Evolutionary conservation across 2,797 vertebrate species (phyloP), one percentile per base, ranked within the genome.

Genomic region (Poeciliopsis infans): DNA sequence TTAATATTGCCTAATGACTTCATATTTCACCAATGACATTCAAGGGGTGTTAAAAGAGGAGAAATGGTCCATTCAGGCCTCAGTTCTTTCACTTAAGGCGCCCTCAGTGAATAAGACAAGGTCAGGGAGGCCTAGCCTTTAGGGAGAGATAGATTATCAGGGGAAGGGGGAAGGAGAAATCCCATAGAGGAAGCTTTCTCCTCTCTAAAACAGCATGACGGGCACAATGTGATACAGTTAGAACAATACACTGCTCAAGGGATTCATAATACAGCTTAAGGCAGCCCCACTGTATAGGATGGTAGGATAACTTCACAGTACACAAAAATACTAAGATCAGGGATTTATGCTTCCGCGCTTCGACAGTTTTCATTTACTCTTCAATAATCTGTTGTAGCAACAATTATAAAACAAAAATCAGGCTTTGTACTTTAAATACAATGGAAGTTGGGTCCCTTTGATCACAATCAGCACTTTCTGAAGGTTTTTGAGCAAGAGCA

Each of bases 1-100:
- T 98, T 98, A 98, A 98, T 98, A 98, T 98, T 96, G 97, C 95
- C 97, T 98, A 98, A 99, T 98, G 97, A 99, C 97, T 98, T 98
- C 97, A 98, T 99, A 98, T 98, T 98, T 99, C 98, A 99, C 97
- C 95, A 95, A 96, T 98, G 98, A 98, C 97, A 98, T 98, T 97
- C 97, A 97, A 98, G 97, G 97, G 97, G 97, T 97, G 96, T 97
- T 97, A 95, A 94, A 97, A 97, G 97, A 97, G 97, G 97, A 96
- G 97, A 96, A 98, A 97, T 97, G 96, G 97, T 96, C 97, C 97
- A 98, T 97, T 98, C 98, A 97, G 94, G 95, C 80, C 97, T 90
- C 90, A 88, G 90, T 91, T 93, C 89, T 92, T 92, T 93, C 86
- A 76, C 90, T 92, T 91, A 92, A 94, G 92, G 92, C 83, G 91